Conservation (phyloP, 2,888 invertebrate species). For the Lymantria monacha region DNA sequence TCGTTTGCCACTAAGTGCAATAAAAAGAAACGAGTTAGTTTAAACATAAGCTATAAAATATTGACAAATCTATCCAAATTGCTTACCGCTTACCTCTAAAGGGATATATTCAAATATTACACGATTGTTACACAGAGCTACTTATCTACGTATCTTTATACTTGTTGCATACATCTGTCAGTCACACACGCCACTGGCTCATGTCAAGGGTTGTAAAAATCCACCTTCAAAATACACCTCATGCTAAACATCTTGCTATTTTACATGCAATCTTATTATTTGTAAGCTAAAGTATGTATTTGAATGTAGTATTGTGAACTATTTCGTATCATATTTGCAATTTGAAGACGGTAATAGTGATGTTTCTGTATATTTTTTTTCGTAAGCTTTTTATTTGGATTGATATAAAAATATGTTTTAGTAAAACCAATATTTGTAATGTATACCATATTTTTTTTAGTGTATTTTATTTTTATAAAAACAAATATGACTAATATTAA, state of each 20-base stretch:
- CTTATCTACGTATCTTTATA: conserved; percentile 17
- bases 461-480: no score
- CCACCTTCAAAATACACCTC: conserved; percentile 31
- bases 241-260: not conserved
- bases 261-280: conserved; percentile 4
- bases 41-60: no score
- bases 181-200: conserved; percentile 35
- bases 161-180: conserved; percentile 38
- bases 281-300: conserved; percentile 8
- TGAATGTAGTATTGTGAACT: conserved; percentile 3
- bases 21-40: no score
- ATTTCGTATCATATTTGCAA: conserved; percentile 32
- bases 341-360: conserved; percentile 42
- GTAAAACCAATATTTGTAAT: no score
- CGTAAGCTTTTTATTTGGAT: conserved; percentile 34
- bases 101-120: conserved; percentile 5
- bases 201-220: conserved; percentile 39
- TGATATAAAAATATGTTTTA: not conserved
- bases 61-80: not conserved
- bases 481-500: no score
- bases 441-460: no score
- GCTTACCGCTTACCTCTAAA: conserved; percentile 4
- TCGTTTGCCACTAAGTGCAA: no score
- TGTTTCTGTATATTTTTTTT: conserved; percentile 33
- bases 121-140: conserved; percentile 11